These are phyloP conservation scores for Entomobrya multifasciata DNA, from an alignment of 2,888 invertebrate species.

Conservation along the genomic window DNA sequence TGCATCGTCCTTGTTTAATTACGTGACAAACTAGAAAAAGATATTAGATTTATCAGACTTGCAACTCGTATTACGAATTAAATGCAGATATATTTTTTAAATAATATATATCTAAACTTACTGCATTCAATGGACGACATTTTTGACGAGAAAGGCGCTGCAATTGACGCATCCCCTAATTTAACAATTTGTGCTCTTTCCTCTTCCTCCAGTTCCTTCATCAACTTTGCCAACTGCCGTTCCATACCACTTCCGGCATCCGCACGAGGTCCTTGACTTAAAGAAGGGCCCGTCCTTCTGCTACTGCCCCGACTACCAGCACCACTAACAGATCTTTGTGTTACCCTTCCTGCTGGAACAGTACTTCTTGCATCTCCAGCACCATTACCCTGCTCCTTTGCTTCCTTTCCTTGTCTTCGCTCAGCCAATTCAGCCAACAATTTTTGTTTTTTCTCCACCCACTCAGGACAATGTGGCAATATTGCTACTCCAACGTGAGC, in stretches of 20 bases:
- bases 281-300: slow-evolving; percentile 39
- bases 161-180: slow-evolving; percentile 98
- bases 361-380: slow-evolving; percentile 45
- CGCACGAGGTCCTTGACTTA: slow-evolving; percentile 6
- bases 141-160: slow-evolving; percentile 99
- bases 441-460: slow-evolving; percentile 79
- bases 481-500: slow-evolving; percentile 89
- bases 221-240: slow-evolving; percentile 85
- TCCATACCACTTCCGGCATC: slow-evolving; percentile 78
- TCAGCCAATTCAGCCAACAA: slow-evolving; percentile 75
- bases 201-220: slow-evolving; percentile 93
- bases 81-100: too few relatives aligned
- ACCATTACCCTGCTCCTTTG: slow-evolving; percentile 59
- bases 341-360: background rate
- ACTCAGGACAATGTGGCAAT: slow-evolving; percentile 78
- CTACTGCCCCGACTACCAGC: slow-evolving; percentile 35
- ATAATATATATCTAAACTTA: too few relatives aligned
- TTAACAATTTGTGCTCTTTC: slow-evolving; percentile 94
- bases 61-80: too few relatives aligned
- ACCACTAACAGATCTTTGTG: slow-evolving; percentile 24
- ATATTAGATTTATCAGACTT: too few relatives aligned
- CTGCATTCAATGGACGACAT: slow-evolving; percentile 97
- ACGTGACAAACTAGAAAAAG: slow-evolving; percentile 94
- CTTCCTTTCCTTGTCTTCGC: slow-evolving; percentile 41
- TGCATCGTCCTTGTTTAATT: slow-evolving; percentile 99